A percentile compares a stretch with the other conserved stretches of the same genome.
Conservation (phyloP, 2,113 vertebrate genomes). For the Platanista minor region DNA sequence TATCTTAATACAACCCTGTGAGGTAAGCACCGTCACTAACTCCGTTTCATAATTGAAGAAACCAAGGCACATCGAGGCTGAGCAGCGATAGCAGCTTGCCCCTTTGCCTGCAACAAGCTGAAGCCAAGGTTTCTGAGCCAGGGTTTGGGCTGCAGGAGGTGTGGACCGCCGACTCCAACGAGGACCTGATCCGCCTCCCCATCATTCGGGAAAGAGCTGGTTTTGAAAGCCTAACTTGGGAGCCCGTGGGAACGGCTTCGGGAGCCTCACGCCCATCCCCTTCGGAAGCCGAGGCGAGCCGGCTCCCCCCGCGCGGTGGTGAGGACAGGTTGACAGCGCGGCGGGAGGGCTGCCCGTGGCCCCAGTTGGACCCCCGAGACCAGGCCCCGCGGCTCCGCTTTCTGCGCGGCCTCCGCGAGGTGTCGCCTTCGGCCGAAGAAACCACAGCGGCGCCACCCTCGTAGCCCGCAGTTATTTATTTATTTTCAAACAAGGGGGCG, state of each 20-base stretch:
- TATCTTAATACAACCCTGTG: not conserved
- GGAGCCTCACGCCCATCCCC: not conserved
- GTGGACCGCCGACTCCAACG: not conserved
- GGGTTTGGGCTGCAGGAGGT: not conserved
- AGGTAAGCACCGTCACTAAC: not conserved
- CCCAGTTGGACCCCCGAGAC: not conserved
- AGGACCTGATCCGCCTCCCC: not conserved
- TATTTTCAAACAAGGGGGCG: slow-evolving; percentile 60
- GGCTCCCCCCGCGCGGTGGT: not conserved
- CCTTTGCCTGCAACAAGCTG: not conserved
- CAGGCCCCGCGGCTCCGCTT: slow-evolving; percentile 11
- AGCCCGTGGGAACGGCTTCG: not conserved
- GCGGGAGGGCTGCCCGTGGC: not conserved
- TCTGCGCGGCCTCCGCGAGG: slow-evolving; percentile 76
- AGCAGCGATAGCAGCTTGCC: not conserved
- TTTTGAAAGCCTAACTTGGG: not conserved
- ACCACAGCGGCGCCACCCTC: slow-evolving; percentile 48
- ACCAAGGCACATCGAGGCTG: not conserved
- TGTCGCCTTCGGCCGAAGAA: slow-evolving; percentile 79
- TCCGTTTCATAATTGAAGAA: not conserved
- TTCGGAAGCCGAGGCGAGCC: not conserved
- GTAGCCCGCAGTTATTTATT: slow-evolving; percentile 43
- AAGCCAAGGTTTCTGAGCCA: not conserved
- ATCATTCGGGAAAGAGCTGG: not conserved
- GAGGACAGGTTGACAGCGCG: not conserved